A percentile compares a stretch with the other conserved stretches of the same genome.
Evolutionary conservation across 2,113 vertebrate genomes (phyloP).

Genomic region (Poicephalus meyeri): DNA sequence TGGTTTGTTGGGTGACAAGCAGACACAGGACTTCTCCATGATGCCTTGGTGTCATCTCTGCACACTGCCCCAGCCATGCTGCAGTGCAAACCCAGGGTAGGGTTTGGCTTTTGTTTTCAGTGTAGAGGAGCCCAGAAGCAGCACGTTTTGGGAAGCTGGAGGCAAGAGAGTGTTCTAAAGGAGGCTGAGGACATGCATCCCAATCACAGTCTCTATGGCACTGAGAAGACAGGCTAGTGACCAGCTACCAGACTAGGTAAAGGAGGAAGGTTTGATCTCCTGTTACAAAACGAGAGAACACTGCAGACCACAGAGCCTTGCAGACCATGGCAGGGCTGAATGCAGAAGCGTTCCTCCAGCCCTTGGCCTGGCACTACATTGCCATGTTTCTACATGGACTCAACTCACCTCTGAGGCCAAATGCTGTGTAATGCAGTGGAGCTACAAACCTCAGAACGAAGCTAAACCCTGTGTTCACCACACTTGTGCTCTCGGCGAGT

Average conservation of each 20-base stretch:
- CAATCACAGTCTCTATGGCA: background rate
- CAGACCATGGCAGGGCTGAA: fast-evolving
- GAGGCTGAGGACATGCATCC: background rate
- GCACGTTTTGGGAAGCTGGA: background rate
- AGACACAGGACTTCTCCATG: background rate
- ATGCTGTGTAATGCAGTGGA: fast-evolving
- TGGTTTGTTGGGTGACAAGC: background rate
- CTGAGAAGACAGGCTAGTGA: background rate
- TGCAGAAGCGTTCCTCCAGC: background rate
- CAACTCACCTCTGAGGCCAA: background rate
- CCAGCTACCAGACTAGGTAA: background rate
- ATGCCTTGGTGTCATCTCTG: background rate
- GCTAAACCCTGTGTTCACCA: background rate
- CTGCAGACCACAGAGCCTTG: background rate
- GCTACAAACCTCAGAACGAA: background rate
- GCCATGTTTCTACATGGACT: background rate
- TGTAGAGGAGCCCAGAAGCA: background rate
- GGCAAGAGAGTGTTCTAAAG: background rate
- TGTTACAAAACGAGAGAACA: background rate
- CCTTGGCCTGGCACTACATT: background rate
- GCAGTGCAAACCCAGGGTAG: background rate
- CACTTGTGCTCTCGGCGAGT: background rate
- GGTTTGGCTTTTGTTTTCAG: background rate
- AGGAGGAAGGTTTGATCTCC: background rate
- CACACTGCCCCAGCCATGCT: background rate